phyloP scores from a whole-genome alignment of 2,888 invertebrate species.

The Chrysolina oricalcia region DNA sequence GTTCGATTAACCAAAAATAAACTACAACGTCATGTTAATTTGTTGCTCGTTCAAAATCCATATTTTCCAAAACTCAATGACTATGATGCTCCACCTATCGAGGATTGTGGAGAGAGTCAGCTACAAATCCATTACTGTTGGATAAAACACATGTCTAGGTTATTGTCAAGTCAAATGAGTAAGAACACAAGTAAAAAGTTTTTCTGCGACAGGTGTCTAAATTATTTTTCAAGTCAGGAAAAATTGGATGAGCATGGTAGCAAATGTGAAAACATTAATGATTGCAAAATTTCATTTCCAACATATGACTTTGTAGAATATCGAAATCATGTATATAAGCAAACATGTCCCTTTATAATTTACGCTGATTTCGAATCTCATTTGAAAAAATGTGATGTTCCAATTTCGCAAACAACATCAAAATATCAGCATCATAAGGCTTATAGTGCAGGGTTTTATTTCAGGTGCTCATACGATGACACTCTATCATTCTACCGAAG shows the following conservation, averaged over 20 bases:
- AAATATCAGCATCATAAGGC: conserved; percentile 49
- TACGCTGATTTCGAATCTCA: conserved; percentile 51
- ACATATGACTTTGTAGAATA: conserved; percentile 38
- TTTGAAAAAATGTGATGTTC: neutral
- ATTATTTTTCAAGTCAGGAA: no score
- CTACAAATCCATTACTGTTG: no score
- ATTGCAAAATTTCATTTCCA: no score
- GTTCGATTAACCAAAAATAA: conserved; percentile 36
- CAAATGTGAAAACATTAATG: conserved; percentile 9
- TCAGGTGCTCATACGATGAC: conserved; percentile 55
- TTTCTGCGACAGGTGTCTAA: no score
- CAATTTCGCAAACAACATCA: neutral
- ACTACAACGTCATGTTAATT: neutral
- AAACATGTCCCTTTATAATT: conserved; percentile 43
- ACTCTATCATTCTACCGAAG: conserved; percentile 39
- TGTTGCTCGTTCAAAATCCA: no score
- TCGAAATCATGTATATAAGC: conserved; percentile 37
- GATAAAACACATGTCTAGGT: no score
- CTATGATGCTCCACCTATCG: no score
- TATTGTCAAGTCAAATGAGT: no score
- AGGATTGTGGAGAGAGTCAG: no score
- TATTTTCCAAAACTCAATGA: no score
- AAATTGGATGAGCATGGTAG: no score
- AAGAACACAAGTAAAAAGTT: no score
- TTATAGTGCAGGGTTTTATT: conserved; percentile 53